Evolutionary conservation across 92 coral and sea anemone genomes (phyloP), one percentile per base, ranked within the genome.

Genomic region (Porites lobata): DNA sequence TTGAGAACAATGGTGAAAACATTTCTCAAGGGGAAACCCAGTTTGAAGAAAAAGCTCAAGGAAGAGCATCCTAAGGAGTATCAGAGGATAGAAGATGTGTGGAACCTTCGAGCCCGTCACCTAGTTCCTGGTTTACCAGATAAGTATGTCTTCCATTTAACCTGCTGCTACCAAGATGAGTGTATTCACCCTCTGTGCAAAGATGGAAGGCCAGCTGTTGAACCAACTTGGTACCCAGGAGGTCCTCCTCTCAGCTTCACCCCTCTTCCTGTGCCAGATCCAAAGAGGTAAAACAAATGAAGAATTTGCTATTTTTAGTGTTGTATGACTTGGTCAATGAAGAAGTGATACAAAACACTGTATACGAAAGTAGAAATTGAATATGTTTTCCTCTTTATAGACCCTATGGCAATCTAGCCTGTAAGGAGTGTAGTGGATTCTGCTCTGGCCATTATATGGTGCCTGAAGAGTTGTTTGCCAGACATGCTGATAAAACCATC

Each of bases 71-170:
- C 92, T 5, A 80, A 81, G 15, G 81, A 85, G 89, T 91, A 75
- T 82, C 20, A 73, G 59, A 73, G 72, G 69, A 79, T 93, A 83
- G 90, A 93, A 72, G 69, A 51, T 73, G 77, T 90, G 17, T 93
- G 96, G 94, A 74, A 29, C 58, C 88, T 93, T 59, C 79, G 89
- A 53, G 88, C 87, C 83, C 84, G 68, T 9, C 95, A 92, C 51
- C 18, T 84, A 67, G 91, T 85, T 22, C 77, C 77, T 76, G 85
- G 76, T 13, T 43, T 85, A 47, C 89, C 86, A 6, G 9, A 61
- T 7, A 85, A 85, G 61, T 85, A 85, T 85, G 77, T 65, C 29
- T 85, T 75, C 77, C 83, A 85, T 81, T 50, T 85, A 65, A 82
- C 72, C 26, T 85, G 85, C 89, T 85, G 89, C 32, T 85, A 85